Percentiles rank a stretch among this genome's conserved stretches.
phyloP scores from a whole-genome alignment of 2,888 invertebrate species.

The Sylvicola cinctus region DNA sequence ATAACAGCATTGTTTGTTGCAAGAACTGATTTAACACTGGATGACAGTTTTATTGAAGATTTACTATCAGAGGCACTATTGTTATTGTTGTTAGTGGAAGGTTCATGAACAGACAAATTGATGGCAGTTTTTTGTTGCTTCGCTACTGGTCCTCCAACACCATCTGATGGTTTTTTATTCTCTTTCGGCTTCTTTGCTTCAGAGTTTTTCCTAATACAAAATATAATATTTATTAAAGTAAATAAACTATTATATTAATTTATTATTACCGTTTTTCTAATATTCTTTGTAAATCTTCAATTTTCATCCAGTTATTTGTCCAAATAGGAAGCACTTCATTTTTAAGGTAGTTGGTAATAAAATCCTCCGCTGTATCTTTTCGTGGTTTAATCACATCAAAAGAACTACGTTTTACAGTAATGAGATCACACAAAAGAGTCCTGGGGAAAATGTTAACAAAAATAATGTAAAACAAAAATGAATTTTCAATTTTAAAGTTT shows the following conservation, averaged over 20 bases:
- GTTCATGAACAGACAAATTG: background rate
- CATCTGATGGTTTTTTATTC: conserved; percentile 9
- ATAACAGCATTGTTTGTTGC: conserved; percentile 1
- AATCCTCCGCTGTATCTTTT: conserved; percentile 29
- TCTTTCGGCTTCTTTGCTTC: conserved; percentile 11
- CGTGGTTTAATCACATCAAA: conserved; percentile 19
- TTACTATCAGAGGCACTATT: background rate
- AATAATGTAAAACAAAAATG: background rate
- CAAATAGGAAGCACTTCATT: conserved; percentile 28
- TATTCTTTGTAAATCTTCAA: conserved; percentile 22
- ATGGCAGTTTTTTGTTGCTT: background rate
- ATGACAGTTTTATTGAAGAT: background rate
- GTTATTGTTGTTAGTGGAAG: background rate
- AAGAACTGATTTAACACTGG: background rate
- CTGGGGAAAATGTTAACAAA: conserved; percentile 8
- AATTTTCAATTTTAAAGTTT: background rate
- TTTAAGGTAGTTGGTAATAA: conserved; percentile 27
- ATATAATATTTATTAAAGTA: no score
- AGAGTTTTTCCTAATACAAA: no score
- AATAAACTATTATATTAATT: no score
- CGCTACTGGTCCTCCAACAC: no score
- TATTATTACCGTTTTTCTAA: no score
- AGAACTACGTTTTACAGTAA: conserved; percentile 22
- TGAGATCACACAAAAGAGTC: conserved; percentile 18
- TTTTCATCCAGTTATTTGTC: conserved; percentile 34